Percentiles rank a stretch among this genome's conserved stretches.
phyloP scores from a whole-genome alignment of 2,113 vertebrate genomes.

The Romanogobio albipinnatus region DNA sequence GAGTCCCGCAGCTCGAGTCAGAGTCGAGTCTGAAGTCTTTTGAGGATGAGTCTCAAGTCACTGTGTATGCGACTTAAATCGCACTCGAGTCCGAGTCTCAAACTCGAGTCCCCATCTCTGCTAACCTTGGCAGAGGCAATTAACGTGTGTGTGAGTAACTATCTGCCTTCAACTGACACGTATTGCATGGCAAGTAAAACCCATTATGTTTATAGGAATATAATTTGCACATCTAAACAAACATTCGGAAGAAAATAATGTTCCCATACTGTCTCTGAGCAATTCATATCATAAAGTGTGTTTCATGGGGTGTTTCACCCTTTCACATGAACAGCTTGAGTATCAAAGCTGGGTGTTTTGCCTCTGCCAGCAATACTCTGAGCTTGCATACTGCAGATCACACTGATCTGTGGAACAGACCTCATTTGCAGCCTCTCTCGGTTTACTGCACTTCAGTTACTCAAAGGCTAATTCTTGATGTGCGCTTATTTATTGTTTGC shows the following conservation, averaged over 20 bases:
- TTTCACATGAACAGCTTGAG: conserved; percentile 33
- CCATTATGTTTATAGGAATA: neutral
- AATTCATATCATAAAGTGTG: conserved; percentile 19
- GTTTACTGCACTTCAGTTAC: conserved; percentile 23
- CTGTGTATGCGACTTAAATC: too few species aligned
- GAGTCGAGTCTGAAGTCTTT: too few species aligned
- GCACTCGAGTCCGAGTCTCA: too few species aligned
- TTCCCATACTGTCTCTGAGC: neutral
- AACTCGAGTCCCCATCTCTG: too few species aligned
- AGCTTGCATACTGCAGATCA: conserved; percentile 18
- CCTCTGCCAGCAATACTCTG: conserved; percentile 20
- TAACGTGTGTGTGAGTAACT: conserved; percentile 21
- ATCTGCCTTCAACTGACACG: neutral
- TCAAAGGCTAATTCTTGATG: conserved; percentile 25
- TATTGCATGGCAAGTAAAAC: neutral
- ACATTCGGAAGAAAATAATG: neutral
- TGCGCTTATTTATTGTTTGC: conserved; percentile 2
- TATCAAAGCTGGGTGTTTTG: conserved; percentile 2
- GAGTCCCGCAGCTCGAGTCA: too few species aligned
- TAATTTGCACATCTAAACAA: conserved; percentile 4
- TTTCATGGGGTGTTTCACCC: neutral
- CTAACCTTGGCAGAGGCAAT: conserved; percentile 27
- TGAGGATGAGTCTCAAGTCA: too few species aligned
- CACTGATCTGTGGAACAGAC: conserved; percentile 8
- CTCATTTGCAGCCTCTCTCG: conserved; percentile 1